A percentile compares a stretch with the other conserved stretches of the same genome.
phyloP scores from a whole-genome alignment of 2,888 invertebrate genomes.

The Bibio marci region DNA sequence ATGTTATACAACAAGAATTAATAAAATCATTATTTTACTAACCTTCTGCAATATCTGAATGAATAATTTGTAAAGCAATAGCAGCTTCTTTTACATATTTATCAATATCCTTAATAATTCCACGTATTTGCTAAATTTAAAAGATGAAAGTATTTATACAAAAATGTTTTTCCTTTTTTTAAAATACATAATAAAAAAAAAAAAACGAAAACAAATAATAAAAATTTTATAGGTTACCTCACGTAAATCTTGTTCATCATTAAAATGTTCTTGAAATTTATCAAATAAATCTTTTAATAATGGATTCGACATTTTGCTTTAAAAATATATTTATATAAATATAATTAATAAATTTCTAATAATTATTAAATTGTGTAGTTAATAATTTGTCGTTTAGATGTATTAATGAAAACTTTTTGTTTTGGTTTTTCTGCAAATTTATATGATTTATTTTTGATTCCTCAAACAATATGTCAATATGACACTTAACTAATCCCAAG shows the following conservation, averaged over 20 bases:
- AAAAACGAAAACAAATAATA: too few species aligned
- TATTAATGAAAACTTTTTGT: too few species aligned
- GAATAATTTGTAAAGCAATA: constrained; percentile 68
- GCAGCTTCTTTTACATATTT: constrained; percentile 59
- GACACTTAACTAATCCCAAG: too few species aligned
- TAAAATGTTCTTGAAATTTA: constrained; percentile 60
- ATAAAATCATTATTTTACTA: constrained; percentile 16
- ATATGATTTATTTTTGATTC: too few species aligned
- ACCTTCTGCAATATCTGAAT: constrained; percentile 55
- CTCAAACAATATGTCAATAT: too few species aligned
- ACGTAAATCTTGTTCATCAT: constrained; percentile 59
- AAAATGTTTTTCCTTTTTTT: not conserved
- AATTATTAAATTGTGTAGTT: too few species aligned
- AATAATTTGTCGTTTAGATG: too few species aligned
- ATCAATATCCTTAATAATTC: constrained; percentile 41
- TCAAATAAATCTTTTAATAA: constrained; percentile 45
- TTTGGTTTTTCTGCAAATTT: too few species aligned
- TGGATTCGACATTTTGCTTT: constrained; percentile 29
- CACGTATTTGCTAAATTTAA: constrained; percentile 11
- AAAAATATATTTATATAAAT: too few species aligned
- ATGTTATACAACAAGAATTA: too few species aligned
- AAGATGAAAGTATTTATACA: constrained; percentile 3
- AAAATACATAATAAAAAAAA: constrained; percentile 5
- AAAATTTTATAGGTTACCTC: too few species aligned
- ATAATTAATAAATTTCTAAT: too few species aligned